These are phyloP conservation scores for Nomada fabriciana DNA, from an alignment of 2,888 invertebrate species.

Conservation along the genomic window DNA sequence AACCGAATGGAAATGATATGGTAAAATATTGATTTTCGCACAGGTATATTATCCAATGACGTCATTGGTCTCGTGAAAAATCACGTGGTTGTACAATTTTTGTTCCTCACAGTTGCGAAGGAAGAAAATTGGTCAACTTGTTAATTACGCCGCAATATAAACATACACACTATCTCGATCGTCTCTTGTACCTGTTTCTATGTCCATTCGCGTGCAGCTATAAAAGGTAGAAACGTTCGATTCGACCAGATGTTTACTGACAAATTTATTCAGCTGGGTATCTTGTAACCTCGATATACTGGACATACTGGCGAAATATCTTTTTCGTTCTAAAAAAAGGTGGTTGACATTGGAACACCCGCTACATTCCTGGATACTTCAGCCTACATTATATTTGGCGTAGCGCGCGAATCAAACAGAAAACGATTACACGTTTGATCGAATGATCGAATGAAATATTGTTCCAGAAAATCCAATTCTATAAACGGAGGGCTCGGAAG, in stretches of 20 bases:
- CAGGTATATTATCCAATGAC: not conserved
- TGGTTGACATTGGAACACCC: conserved; percentile 30
- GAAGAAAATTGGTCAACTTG: conserved; percentile 7
- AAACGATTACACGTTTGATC: not conserved
- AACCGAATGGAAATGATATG: not conserved
- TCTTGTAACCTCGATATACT: conserved; percentile 31
- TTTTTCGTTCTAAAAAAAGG: conserved; percentile 35
- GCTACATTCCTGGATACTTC: conserved; percentile 2
- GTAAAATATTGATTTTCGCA: not conserved
- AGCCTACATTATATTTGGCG: not conserved
- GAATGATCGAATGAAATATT: not conserved
- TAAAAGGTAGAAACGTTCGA: not conserved
- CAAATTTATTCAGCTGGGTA: conserved; percentile 1
- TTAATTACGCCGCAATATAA: not conserved
- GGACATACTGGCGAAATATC: conserved; percentile 8
- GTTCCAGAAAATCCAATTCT: too few relatives aligned
- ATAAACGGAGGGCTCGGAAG: too few relatives aligned
- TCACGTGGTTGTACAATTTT: not conserved
- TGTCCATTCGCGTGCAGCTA: not conserved
- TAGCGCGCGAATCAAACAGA: not conserved
- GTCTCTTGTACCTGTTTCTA: not conserved
- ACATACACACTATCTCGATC: too few relatives aligned
- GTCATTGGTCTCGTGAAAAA: not conserved
- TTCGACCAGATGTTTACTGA: not conserved
- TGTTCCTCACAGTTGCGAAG: not conserved